A percentile compares a stretch with the other conserved stretches of the same genome.
Evolutionary conservation across 2,113 vertebrate species (phyloP).

Genomic region (Taxidea taxus): DNA sequence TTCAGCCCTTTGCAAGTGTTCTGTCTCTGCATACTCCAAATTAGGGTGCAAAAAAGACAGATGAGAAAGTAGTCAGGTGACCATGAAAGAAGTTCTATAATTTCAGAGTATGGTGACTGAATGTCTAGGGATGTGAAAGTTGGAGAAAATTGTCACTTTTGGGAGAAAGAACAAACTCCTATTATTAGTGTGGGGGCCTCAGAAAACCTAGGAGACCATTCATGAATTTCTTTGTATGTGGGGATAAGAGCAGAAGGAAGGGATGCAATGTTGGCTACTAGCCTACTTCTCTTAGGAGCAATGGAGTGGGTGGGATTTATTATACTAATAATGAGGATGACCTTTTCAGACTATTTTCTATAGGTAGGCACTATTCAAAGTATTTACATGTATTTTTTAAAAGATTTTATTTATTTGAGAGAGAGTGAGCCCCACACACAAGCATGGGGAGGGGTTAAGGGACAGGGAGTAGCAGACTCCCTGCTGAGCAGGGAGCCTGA

Average conservation of each 20-base stretch:
- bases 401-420: neutral
- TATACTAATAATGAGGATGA: neutral
- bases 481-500: neutral
- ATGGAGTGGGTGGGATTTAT: neutral
- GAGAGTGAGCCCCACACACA: neutral
- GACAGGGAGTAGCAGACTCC: neutral
- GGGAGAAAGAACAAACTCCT: neutral
- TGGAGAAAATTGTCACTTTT: constrained; percentile 14
- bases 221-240: neutral
- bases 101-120: neutral
- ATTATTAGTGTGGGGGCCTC: neutral
- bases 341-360: constrained; percentile 1
- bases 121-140: neutral
- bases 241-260: neutral
- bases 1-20: neutral
- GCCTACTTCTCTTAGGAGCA: neutral
- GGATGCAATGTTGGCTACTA: neutral
- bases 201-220: neutral
- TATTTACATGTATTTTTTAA: neutral
- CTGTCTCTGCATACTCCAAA: neutral
- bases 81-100: neutral
- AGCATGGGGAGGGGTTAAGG: neutral
- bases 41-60: neutral
- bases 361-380: neutral
- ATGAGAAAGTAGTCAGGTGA: neutral